Percentiles rank a stretch among this genome's conserved stretches.
Evolutionary conservation across 2,888 invertebrate species (phyloP).

Genomic region (Incurvaria masculella): DNA sequence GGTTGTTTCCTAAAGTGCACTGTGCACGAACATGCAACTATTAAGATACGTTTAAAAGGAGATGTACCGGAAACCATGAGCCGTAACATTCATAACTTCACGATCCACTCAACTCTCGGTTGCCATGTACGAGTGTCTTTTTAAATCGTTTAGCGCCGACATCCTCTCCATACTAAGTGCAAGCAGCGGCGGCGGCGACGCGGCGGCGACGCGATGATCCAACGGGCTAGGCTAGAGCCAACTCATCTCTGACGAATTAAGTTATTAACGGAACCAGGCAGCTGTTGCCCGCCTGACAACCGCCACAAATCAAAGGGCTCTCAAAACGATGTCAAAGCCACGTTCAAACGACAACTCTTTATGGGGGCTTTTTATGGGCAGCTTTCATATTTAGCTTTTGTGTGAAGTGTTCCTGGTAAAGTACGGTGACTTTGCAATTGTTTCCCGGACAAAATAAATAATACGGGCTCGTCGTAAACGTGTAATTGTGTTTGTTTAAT

Average conservation of each 20-base stretch:
- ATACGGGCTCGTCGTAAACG: conserved; percentile 38
- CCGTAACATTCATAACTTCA: no score
- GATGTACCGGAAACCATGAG: no score
- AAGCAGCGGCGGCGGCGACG: no score
- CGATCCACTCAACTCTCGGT: no score
- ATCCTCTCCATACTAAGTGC: no score
- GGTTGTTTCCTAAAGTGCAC: no score
- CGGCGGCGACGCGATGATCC: no score
- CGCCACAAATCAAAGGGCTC: conserved; percentile 49
- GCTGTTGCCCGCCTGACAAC: conserved; percentile 31
- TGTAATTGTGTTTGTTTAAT: conserved; percentile 22
- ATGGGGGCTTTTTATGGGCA: conserved; percentile 46
- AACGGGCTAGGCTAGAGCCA: no score
- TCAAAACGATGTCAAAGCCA: conserved; percentile 22
- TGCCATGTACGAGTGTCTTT: no score
- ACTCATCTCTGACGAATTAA: conserved; percentile 49
- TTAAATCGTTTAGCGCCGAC: background rate
- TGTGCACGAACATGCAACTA: no score
- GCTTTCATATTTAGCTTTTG: conserved; percentile 47
- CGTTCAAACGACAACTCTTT: conserved; percentile 36
- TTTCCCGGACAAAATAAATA: conserved; percentile 46
- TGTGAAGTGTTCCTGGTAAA: conserved; percentile 25
- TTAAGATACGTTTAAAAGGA: no score
- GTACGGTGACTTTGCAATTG: conserved; percentile 30
- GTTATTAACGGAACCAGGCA: conserved; percentile 45